Base-by-base conservation (phyloP, 2,888 invertebrate genomes). In the Hetaerina titia region DNA sequence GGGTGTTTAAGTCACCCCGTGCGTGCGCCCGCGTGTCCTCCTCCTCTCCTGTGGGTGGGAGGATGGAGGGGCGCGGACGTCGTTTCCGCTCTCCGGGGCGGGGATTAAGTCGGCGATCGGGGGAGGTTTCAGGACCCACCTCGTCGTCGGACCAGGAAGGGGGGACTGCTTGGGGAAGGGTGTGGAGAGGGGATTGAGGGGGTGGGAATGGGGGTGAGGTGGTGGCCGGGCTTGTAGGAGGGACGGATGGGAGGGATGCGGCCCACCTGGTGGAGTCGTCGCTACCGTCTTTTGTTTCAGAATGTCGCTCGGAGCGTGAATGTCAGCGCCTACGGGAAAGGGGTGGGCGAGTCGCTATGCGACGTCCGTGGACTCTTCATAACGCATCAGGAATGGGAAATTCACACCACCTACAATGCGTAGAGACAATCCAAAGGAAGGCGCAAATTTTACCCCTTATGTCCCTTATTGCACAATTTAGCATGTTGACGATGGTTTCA, bases 41-140 rank as follows among this genome's bases (percentile, higher is more conserved):
- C 13, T 11, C 17, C 60, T 17, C 13, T 15, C 60, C 13, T 5
- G 11, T 17, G 17, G 60, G 11, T 5, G 13, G 17, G 60, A 5
- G 60, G 60, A 7, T 7, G 13, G 13, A 5, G 60, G 60, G 60
- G 60, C 60, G 60, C 60, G 60, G 60, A 17, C 60, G 60, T 11
- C 60, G 60, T 17, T 11, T 60, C 17, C 60, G 60, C 17, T 15
- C 60, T 15, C 60, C 60, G 60, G 17, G 60, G 60, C 60, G 8
- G 89, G 90, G 90, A 90, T 90, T 90, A 90, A 90, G 89, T 89
- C 6, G 89, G 90, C 90, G 90, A 90, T 58, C 60, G 90, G 60
- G 90, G 60, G 6, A 8, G 90, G 60, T 89, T 89, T 45, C 56
- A 89, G 45, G 45, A 45, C 45, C 45, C 45, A 4, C 45, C 45